Conservation (phyloP, 2,113 vertebrate genomes). For the Calyptomena viridis region DNA sequence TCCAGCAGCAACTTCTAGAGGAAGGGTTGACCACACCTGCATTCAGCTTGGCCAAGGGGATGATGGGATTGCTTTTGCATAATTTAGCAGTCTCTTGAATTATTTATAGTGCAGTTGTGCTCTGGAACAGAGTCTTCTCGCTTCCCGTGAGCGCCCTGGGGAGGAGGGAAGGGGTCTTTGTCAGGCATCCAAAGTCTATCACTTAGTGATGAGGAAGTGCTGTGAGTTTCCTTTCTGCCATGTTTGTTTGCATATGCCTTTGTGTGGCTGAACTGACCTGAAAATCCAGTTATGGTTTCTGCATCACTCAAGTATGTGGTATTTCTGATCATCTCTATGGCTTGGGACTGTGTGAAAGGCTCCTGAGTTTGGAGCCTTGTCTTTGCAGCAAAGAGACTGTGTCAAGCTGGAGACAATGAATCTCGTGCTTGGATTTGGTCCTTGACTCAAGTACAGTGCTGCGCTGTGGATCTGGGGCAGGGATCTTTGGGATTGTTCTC, state of each 20-base stretch:
- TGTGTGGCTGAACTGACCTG: not conserved
- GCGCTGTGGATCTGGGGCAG: not conserved
- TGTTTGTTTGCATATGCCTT: not conserved
- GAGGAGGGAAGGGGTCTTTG: not conserved
- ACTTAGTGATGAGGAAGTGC: not conserved
- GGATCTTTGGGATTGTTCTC: not conserved
- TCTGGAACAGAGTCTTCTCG: constrained; percentile 41
- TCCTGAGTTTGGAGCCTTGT: not conserved
- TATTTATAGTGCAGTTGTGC: constrained; percentile 58
- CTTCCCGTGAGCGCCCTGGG: not conserved
- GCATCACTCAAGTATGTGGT: not conserved
- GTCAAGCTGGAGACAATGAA: not conserved
- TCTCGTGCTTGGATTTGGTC: not conserved
- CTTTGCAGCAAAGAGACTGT: not conserved
- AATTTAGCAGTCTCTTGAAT: constrained; percentile 53
- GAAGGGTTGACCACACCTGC: constrained; percentile 45
- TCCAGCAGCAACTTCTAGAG: constrained; percentile 23
- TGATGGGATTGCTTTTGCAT: constrained; percentile 58
- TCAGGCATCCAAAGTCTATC: constrained; percentile 16
- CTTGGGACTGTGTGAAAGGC: not conserved
- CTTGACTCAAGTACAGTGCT: not conserved
- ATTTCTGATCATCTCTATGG: not conserved
- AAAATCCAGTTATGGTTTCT: not conserved
- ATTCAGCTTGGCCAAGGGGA: constrained; percentile 6
- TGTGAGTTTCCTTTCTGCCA: not conserved